Evolutionary conservation across 1,140 invertebrate genomes (phyloP).

Genomic region (Lucilia sericata): DNA sequence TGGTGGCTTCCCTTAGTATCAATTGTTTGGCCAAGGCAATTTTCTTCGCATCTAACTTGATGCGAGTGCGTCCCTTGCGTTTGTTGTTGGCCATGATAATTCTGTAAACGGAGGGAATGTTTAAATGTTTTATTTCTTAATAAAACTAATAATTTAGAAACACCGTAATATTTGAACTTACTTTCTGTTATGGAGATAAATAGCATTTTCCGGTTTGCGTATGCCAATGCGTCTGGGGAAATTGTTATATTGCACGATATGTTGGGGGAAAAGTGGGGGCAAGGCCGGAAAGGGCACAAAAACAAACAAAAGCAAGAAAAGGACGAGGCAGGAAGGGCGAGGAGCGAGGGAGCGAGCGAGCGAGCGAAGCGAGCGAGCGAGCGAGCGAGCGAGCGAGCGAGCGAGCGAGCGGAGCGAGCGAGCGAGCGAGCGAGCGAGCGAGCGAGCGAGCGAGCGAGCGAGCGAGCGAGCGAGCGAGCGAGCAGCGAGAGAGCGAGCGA

Average conservation of each 20-base stretch:
- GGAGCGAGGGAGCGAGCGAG: too few species aligned
- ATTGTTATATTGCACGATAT: slow-evolving; percentile 65
- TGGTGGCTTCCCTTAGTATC: slow-evolving; percentile 64
- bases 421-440: too few species aligned
- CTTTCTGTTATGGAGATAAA: slow-evolving; percentile 64
- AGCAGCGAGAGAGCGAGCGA: too few species aligned
- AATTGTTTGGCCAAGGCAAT: slow-evolving; percentile 64
- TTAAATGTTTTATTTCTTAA: too few species aligned
- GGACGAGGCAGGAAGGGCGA: too few species aligned
- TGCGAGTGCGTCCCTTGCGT: slow-evolving; percentile 65
- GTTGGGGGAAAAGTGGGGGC: slow-evolving; percentile 65
- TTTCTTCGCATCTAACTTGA: slow-evolving; percentile 65
- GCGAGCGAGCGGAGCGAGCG: too few species aligned
- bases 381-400: too few species aligned
- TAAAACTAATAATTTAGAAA: too few species aligned
- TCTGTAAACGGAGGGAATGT: slow-evolving; percentile 44
- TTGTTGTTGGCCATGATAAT: slow-evolving; percentile 57
- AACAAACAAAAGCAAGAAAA: not conserved
- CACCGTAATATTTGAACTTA: slow-evolving; percentile 44
- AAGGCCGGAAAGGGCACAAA: slow-evolving; percentile 53
- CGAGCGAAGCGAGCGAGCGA: too few species aligned
- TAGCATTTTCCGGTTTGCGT: slow-evolving; percentile 57
- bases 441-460: too few species aligned
- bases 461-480: too few species aligned
- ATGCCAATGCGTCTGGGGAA: slow-evolving; percentile 60